Base-by-base conservation (phyloP, 2,797 vertebrate species). In the Rhyacichthys aspro region DNA sequence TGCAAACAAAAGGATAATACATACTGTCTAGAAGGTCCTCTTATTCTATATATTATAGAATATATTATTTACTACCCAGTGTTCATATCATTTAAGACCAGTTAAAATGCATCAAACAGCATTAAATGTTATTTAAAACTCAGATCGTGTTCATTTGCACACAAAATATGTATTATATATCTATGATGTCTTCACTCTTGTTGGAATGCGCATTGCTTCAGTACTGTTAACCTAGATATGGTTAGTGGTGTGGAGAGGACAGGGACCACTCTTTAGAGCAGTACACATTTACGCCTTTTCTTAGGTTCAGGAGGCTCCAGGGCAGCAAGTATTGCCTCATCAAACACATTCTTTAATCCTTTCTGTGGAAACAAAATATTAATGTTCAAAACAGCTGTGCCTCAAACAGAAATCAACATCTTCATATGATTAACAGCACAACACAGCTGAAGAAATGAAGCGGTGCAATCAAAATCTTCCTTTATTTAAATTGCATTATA, bases 271-370 rank as follows among this genome's bases (percentile, higher is more conserved):
- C 90, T 96, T 52, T 95, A 98, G 92, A 98, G 95, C 91, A 98
- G 93, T 87, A 95, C 90, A 91, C 97, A 98, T 94, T 93, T 96
- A 90, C 91, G 95, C 79, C 93, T 98, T 95, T 96, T 98, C 95
- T 95, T 97, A 91, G 95, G 95, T 92, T 96, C 95, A 44, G 95
- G 95, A 55, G 96, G 96, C 87, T 98, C 95, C 94, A 98, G 89
- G 86, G 97, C 96, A 78, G 96, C 96, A 91, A 98, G 91, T 93
- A 98, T 97, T 85, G 96, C 97, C 86, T 98, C 96, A 72, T 99
- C 97, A 95, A 99, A 98, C 91, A 98, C 96, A 94, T 99, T 98
- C 95, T 98, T 98, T 93, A 99, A 96, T 93, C 97, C 97, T 98
- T 98, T 99, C 96, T 99, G 94, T 89, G 95, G 95, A 91, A 83